These are phyloP conservation scores for Aurelia aurita DNA, from an alignment of 30 jellyfish, hydroid and myxozoan species.

Conservation along the genomic window DNA sequence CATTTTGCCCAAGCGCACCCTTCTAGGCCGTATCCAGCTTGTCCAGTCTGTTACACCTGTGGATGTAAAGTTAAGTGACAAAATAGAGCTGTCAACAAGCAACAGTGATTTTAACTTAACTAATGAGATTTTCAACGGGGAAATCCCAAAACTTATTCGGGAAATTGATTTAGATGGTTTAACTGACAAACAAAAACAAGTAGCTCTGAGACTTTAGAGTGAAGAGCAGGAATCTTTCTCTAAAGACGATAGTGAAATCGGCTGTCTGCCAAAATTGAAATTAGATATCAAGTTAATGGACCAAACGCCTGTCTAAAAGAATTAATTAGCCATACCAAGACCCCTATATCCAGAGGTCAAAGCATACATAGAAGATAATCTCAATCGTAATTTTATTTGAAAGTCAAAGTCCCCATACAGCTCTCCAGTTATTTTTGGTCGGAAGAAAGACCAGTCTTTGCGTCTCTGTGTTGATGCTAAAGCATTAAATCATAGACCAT, in stretches of 20 bases:
- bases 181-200: background rate
- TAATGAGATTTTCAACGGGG: no score
- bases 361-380: background rate
- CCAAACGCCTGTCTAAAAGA: background rate
- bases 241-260: no score
- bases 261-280: conserved; percentile 4
- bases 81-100: no score
- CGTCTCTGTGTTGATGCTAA: conserved; percentile 62
- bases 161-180: background rate
- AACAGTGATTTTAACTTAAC: background rate
- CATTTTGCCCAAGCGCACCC: conserved; percentile 17
- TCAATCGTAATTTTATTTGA: background rate
- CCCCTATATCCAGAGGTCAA: conserved; percentile 27
- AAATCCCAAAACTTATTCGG: conserved; percentile 2
- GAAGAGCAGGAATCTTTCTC: background rate
- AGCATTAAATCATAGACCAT: conserved; percentile 29
- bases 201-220: background rate
- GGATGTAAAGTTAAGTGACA: conserved; percentile 15
- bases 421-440: conserved; percentile 39
- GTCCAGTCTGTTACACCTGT: conserved; percentile 21
- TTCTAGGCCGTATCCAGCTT: conserved; percentile 12
- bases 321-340: background rate
- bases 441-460: conserved; percentile 36
- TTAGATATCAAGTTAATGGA: conserved; percentile 20
- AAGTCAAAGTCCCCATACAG: conserved; percentile 21